Evolutionary conservation across 2,113 vertebrate species (phyloP).

Genomic region (Protobothrops flavoviridis): DNA sequence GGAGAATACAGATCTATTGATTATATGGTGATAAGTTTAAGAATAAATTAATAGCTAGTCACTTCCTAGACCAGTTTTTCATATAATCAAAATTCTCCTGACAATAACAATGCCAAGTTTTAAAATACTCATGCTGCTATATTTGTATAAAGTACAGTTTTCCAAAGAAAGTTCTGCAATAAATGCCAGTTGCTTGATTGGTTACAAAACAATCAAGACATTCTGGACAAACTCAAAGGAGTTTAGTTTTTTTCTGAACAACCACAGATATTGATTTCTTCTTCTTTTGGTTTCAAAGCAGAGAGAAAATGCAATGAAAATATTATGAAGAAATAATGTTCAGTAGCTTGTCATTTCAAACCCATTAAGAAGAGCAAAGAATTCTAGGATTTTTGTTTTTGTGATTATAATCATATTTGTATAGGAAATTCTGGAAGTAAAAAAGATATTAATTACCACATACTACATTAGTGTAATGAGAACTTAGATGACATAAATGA

Average conservation of each 20-base stretch:
- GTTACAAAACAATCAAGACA: neutral
- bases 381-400: neutral
- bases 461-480: slow-evolving; percentile 5
- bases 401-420: neutral
- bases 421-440: neutral
- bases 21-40: neutral
- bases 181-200: neutral
- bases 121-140: neutral
- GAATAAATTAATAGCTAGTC: neutral
- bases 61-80: neutral
- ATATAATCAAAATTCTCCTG: neutral
- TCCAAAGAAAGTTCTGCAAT: neutral
- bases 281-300: neutral
- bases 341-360: neutral
- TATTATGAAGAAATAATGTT: neutral
- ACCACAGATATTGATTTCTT: neutral
- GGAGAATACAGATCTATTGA: rapidly evolving
- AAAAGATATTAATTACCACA: neutral
- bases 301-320: neutral
- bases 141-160: neutral
- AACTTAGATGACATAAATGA: neutral
- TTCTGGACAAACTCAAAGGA: slow-evolving; percentile 15
- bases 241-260: neutral
- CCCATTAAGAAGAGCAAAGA: neutral
- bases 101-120: neutral